Evolutionary conservation across 2,888 invertebrate species (phyloP), one percentile per base, ranked within the genome.

Genomic region (Xestia c-nigrum): DNA sequence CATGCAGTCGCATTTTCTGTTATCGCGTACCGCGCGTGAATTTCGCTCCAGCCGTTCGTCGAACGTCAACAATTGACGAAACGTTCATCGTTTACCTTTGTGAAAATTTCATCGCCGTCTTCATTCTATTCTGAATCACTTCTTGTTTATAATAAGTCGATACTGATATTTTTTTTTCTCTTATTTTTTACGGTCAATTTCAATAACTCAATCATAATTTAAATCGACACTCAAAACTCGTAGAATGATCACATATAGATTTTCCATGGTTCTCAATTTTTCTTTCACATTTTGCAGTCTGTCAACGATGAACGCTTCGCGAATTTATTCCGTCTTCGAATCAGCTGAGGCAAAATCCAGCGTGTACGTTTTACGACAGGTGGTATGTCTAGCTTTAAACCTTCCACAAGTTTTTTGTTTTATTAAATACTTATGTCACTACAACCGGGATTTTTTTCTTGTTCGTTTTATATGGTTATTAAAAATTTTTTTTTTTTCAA

Each of bases 31-130:
- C 88, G 92, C 92, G 91, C 92, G 92, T 92, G 92, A 93, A 93
- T 94, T 94, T 92, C 91, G 90, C 92, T 92, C 86, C 90, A 91
- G 91, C 91, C 90, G 84, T 90, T 87, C 89, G 89, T 86, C 46
- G 90, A 91, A 94, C 93, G 92, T 94, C 94, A 94, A 94, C 94
- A 94, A 92, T 93, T 91, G 89, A 90, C 92, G 92, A 94, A 95
- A 93, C 92, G 93, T 94, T 94, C 92, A 94, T 92, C 93, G 92
- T 91, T 89, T 85, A 89, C 85, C 75, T 84, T 85, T 86, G 81
- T 85, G 88, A 89, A 76, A 83, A 77, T 83, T 83, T 87, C 74
- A 79, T 83, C 83, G 77, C 75, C 76, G 84, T 85, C 85, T 86
- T 87, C 83, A 59, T 31, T 63, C 31, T 84, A 78, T 80, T 85